These are phyloP conservation scores for Antechinus flavipes DNA, from an alignment of 2,113 vertebrate genomes.

Conservation along the genomic window DNA sequence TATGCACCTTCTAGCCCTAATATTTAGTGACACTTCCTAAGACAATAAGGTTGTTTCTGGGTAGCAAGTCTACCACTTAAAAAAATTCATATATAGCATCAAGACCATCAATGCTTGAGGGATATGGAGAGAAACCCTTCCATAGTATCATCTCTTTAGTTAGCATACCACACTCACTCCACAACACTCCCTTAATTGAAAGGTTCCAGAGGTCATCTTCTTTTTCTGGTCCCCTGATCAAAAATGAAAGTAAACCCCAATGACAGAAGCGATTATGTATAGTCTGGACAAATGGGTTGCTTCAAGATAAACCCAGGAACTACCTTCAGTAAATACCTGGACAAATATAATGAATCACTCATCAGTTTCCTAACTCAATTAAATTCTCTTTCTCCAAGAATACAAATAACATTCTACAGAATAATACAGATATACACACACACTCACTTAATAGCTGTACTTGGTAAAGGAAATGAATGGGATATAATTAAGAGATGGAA, in stretches of 20 bases:
- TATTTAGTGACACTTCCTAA: no score
- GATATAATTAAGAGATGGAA: constrained; percentile 40
- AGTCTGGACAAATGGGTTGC: not conserved
- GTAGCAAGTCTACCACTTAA: no score
- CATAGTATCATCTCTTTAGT: not conserved
- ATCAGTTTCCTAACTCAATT: constrained; percentile 40
- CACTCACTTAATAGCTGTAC: not conserved
- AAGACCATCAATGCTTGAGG: not conserved
- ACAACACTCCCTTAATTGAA: not conserved
- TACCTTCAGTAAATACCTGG: not conserved
- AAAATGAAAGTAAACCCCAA: not conserved
- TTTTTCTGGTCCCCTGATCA: not conserved
- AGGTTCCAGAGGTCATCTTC: not conserved
- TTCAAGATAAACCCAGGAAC: no score
- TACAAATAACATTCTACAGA: no score
- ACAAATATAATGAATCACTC: not conserved
- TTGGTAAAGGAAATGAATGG: not conserved
- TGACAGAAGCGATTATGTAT: not conserved
- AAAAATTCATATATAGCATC: not conserved
- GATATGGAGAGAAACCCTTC: not conserved
- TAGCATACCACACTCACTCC: not conserved
- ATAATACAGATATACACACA: no score
- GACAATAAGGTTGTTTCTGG: no score
- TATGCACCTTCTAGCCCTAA: no score
- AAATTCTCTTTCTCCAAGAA: not conserved